Percentiles rank a stretch among this genome's conserved stretches.
Conservation (phyloP, 92 coral and sea anemone species). For the Palythoa grandiflora region DNA sequence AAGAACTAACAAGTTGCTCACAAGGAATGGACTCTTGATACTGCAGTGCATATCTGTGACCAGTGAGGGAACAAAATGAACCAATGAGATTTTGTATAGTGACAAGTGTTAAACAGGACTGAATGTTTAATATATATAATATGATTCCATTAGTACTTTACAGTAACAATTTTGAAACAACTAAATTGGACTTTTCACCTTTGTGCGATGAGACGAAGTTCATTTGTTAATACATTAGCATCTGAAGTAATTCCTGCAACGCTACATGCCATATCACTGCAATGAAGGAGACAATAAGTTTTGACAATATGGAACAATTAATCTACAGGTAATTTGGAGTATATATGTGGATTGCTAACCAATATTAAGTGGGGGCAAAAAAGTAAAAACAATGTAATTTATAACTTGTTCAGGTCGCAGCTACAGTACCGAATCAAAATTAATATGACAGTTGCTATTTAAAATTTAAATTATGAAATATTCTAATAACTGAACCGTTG, state of each 20-base stretch:
- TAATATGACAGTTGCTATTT: too few species aligned
- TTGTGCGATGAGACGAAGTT: slow-evolving; percentile 94
- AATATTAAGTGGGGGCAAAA: too few species aligned
- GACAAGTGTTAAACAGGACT: background rate
- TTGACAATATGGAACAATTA: background rate
- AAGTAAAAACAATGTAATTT: too few species aligned
- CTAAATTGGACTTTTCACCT: slow-evolving; percentile 61
- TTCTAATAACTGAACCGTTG: too few species aligned
- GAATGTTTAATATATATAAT: background rate
- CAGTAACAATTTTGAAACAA: background rate
- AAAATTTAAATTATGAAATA: too few species aligned
- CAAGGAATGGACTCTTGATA: slow-evolving; percentile 98
- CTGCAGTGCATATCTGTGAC: slow-evolving; percentile 79
- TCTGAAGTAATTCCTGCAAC: slow-evolving; percentile 99
- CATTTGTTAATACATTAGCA: slow-evolving; percentile 95
- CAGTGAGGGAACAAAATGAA: background rate
- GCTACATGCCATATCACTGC: slow-evolving; percentile 97
- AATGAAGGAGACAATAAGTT: background rate
- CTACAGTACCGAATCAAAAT: too few species aligned
- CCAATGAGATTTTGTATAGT: background rate
- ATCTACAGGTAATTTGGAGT: too few species aligned
- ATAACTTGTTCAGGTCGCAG: too few species aligned
- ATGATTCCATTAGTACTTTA: too few species aligned
- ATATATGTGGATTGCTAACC: too few species aligned
- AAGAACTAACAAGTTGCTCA: slow-evolving; percentile 93